Base-by-base conservation (phyloP, 2,888 invertebrate species). In the Flexamia atlantica region DNA sequence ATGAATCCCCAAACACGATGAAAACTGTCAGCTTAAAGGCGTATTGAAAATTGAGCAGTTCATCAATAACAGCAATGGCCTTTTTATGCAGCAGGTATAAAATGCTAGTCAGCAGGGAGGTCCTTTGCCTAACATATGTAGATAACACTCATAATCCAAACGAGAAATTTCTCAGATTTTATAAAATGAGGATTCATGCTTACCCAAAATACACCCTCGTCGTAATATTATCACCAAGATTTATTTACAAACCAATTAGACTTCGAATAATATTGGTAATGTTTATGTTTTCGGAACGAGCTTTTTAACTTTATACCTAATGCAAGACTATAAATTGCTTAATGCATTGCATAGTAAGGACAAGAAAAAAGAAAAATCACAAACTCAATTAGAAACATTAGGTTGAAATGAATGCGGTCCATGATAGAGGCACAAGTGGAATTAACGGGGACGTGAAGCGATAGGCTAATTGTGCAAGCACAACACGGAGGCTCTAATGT, bases 351-450 rank as follows among this genome's bases (percentile, higher is more conserved):
- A n/a, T n/a, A n/a, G n/a, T n/a, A n/a, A n/a, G n/a, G n/a, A n/a
- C n/a, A n/a, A n/a, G n/a, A n/a, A n/a, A n/a, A n/a, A n/a, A n/a
- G n/a, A n/a, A 64, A 28, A 30, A 17, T 53, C 53, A 20, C 64
- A 64, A 28, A 64, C 64, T 28, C 28, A 64, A 64, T 64, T 64
- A 64, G 30, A 64, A 64, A 64, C 64, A 64, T 64, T 64, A 28
- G 64, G 64, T 64, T 28, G 4, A 64, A 64, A 64, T 64, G 64
- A 64, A 64, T 64, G 64, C 64, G 28, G 64, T 30, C 64, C 74
- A n/a, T 76, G 74, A 72, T 72, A 72, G 74, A 76, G 46, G 46
- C 74, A 46, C 74, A 76, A 76, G 74, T 46, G 74, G 74, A 46
- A 76, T 76, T 76, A 46, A 76, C 74, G 74, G 46, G 74, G 46